Evolutionary conservation across 2,797 vertebrate species (phyloP).

Genomic region (Hafferia zeledoni): DNA sequence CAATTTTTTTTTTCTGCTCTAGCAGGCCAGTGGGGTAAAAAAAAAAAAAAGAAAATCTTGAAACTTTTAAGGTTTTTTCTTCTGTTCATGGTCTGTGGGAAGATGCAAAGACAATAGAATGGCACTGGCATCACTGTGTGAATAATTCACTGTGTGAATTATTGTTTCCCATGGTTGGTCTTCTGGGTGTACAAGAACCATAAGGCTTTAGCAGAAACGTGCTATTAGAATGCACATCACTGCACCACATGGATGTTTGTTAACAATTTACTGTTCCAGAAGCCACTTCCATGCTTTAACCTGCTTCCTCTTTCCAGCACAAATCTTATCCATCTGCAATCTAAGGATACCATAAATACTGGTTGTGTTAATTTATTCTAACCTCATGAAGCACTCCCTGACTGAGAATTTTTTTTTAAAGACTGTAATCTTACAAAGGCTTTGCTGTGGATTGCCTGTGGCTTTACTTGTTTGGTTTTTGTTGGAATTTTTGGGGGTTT

Average conservation of each 20-base stretch:
- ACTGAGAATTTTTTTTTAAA: neutral
- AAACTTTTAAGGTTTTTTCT: neutral
- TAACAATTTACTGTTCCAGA: neutral
- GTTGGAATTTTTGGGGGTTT: neutral
- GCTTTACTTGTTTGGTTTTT: neutral
- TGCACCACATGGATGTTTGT: neutral
- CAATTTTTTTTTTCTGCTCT: neutral
- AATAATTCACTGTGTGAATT: neutral
- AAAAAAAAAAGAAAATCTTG: neutral
- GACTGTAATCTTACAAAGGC: neutral
- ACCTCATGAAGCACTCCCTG: neutral
- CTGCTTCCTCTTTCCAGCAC: neutral
- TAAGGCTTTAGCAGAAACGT: neutral
- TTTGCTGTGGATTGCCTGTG: neutral
- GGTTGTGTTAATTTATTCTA: neutral
- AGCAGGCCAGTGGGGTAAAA: neutral
- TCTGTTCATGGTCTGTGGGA: neutral
- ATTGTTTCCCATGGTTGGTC: neutral
- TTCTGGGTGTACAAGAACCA: neutral
- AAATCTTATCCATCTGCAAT: neutral
- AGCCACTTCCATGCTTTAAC: neutral
- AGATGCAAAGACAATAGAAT: neutral
- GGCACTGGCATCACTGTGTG: neutral
- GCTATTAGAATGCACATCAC: neutral
- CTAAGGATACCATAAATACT: neutral